A percentile compares a stretch with the other conserved stretches of the same genome.
Evolutionary conservation across 1,140 invertebrate species (phyloP).

Genomic region (Hyles euphorbiae): DNA sequence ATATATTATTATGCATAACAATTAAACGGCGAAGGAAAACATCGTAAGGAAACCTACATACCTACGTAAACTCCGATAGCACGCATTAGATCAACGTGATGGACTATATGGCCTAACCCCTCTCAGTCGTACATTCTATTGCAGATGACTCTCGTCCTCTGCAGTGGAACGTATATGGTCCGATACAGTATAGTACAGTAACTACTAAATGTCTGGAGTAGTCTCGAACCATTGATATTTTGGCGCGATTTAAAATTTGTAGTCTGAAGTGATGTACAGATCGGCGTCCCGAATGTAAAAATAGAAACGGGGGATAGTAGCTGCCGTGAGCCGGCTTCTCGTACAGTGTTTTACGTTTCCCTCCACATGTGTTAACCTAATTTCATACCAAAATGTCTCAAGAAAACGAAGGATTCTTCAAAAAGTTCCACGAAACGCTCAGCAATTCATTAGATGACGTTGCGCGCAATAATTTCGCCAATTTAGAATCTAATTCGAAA

Average conservation of each 20-base stretch:
- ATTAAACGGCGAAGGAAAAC: too few relatives aligned
- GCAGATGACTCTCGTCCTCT: too few relatives aligned
- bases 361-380: conserved; percentile 16
- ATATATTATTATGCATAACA: neutral
- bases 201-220: too few relatives aligned
- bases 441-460: conserved; percentile 57
- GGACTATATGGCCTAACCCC: too few relatives aligned
- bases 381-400: conserved; percentile 41
- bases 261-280: conserved; percentile 44
- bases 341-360: conserved; percentile 30
- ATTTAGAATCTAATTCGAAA: conserved; percentile 62
- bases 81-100: too few relatives aligned
- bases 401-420: conserved; percentile 58
- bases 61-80: too few relatives aligned
- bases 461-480: conserved; percentile 62
- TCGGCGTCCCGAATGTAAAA: conserved; percentile 58
- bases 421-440: conserved; percentile 59
- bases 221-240: neutral
- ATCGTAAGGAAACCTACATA: too few relatives aligned
- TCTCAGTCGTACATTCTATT: too few relatives aligned
- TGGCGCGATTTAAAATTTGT: neutral
- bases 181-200: too few relatives aligned
- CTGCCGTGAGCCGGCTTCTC: conserved; percentile 45
- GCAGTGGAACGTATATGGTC: too few relatives aligned
- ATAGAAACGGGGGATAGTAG: conserved; percentile 49